Percentiles rank a stretch among this genome's conserved stretches.
phyloP scores from a whole-genome alignment of 2,888 invertebrate species.

The Diaprepes abbreviatus region DNA sequence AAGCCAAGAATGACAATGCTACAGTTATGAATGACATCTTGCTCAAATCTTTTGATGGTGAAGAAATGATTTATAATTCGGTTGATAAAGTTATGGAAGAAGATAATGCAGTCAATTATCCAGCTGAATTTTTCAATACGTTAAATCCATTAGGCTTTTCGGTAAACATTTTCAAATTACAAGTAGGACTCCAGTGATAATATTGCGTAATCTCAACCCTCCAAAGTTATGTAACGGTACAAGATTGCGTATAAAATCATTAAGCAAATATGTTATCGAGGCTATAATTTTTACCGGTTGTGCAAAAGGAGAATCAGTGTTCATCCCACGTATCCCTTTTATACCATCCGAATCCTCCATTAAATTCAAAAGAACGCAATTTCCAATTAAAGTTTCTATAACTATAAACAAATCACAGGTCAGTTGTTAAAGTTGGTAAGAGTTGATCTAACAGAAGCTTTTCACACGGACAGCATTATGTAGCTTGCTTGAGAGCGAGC shows the following conservation, averaged over 20 bases:
- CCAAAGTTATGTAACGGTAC: too few relatives aligned
- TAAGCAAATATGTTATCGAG: constrained; percentile 15
- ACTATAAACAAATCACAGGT: too few relatives aligned
- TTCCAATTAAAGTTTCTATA: too few relatives aligned
- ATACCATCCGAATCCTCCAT: too few relatives aligned
- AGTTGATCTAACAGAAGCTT: too few relatives aligned
- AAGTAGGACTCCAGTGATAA: constrained; percentile 34
- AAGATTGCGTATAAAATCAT: constrained; percentile 3
- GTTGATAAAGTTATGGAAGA: constrained; percentile 2
- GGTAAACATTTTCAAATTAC: constrained; percentile 47
- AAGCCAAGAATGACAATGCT: constrained; percentile 15
- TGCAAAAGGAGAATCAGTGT: constrained; percentile 11
- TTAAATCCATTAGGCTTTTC: constrained; percentile 40
- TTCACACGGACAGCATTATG: too few relatives aligned
- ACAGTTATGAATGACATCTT: neutral
- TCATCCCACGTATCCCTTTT: constrained; percentile 4
- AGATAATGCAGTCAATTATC: constrained; percentile 28
- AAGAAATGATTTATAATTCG: neutral
- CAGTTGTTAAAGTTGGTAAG: too few relatives aligned
- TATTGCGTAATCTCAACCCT: constrained; percentile 11
- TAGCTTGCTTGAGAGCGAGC: neutral
- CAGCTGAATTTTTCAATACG: constrained; percentile 39
- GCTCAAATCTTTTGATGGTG: neutral
- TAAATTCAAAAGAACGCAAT: too few relatives aligned
- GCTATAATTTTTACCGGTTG: constrained; percentile 13